Conservation (phyloP, 53 echinoderm and acorn worm genomes). For the Apostichopus leukothele region DNA sequence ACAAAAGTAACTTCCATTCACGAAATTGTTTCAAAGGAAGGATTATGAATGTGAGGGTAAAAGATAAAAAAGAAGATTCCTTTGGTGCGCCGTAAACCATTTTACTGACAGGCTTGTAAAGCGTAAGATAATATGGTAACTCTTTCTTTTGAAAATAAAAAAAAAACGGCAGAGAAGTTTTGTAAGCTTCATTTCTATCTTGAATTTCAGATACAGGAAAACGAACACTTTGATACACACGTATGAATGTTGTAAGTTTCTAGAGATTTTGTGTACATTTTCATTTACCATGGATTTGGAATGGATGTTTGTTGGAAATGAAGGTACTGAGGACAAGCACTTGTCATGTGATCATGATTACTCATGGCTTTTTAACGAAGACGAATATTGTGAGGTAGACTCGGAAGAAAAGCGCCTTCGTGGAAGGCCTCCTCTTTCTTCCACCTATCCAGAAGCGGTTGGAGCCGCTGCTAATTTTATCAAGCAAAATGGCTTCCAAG, state of each 20-base stretch:
- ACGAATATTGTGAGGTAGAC: not conserved
- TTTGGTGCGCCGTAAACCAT: too few relatives aligned
- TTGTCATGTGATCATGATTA: not conserved
- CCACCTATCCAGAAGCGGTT: not conserved
- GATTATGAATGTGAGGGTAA: too few relatives aligned
- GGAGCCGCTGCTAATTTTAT: not conserved
- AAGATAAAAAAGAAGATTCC: too few relatives aligned
- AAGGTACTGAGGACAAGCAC: not conserved
- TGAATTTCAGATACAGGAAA: too few relatives aligned
- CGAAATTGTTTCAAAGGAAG: too few relatives aligned
- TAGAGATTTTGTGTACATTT: not conserved
- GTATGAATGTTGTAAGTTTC: too few relatives aligned
- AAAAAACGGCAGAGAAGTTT: too few relatives aligned
- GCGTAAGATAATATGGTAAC: too few relatives aligned
- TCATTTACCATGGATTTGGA: not conserved
- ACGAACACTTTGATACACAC: too few relatives aligned
- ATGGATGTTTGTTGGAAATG: not conserved
- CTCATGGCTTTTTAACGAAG: not conserved
- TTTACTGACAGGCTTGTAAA: too few relatives aligned
- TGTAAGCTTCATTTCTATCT: too few relatives aligned
- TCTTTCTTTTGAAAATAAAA: too few relatives aligned
- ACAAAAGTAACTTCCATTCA: not conserved
- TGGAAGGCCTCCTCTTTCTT: conserved; percentile 20
- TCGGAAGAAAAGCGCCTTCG: not conserved
- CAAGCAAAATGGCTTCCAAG: conserved; percentile 19